A percentile compares a stretch with the other conserved stretches of the same genome.
Evolutionary conservation across 2,113 vertebrate genomes (phyloP).

Genomic region (Takifugu flavidus): DNA sequence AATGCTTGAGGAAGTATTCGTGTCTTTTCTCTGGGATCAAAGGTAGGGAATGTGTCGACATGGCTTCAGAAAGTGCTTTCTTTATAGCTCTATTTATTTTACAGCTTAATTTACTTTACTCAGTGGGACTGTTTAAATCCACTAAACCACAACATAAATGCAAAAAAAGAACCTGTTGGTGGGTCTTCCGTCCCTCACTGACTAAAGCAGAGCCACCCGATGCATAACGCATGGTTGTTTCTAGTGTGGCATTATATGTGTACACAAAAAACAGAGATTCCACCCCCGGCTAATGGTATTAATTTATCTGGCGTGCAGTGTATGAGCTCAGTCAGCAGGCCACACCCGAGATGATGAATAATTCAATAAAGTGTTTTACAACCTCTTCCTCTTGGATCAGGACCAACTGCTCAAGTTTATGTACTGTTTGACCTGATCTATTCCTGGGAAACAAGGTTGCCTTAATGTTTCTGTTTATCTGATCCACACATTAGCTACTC

Average conservation of each 20-base stretch:
- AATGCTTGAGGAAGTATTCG: no score
- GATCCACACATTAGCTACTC: not conserved
- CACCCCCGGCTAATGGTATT: not conserved
- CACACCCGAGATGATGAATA: constrained; percentile 24
- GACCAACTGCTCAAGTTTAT: constrained; percentile 9
- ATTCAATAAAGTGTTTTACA: constrained; percentile 41
- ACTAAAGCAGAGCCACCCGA: no score
- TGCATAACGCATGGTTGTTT: no score
- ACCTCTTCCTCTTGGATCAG: constrained; percentile 20
- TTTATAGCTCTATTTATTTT: constrained; percentile 58
- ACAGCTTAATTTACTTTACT: not conserved
- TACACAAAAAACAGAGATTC: not conserved
- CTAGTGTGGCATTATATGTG: constrained; percentile 2
- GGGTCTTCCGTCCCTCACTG: no score
- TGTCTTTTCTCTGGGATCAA: no score
- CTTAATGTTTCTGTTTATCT: constrained; percentile 8
- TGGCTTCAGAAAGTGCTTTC: constrained; percentile 21
- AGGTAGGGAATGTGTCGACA: no score
- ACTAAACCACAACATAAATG: not conserved
- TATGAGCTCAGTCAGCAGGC: constrained; percentile 10
- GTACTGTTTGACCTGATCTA: constrained; percentile 9
- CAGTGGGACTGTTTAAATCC: no score
- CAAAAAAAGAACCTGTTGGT: not conserved
- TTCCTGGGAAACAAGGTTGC: constrained; percentile 6
- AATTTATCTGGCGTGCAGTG: constrained; percentile 20